A percentile compares a stretch with the other conserved stretches of the same genome.
Conservation (phyloP, 2,797 vertebrate genomes). For the Phyllotis vaccarum region DNA sequence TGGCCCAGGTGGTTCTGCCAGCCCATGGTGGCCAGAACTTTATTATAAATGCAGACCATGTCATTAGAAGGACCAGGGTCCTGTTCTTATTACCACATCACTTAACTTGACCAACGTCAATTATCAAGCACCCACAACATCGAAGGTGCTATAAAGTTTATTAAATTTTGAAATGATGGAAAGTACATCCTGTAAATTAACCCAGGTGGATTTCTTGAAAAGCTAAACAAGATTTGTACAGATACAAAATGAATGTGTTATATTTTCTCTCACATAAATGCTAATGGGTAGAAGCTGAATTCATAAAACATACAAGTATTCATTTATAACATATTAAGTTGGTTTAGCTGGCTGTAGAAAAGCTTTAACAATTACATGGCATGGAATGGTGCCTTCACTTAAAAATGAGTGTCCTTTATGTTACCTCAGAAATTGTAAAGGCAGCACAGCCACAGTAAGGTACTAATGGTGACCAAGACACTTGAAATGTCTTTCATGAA, state of each 20-base stretch:
- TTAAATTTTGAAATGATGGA: conserved; percentile 75
- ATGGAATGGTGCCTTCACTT: background rate
- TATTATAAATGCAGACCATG: conserved; percentile 70
- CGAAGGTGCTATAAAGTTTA: conserved; percentile 70
- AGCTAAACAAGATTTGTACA: conserved; percentile 70
- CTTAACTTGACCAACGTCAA: conserved; percentile 53
- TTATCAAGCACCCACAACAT: conserved; percentile 57
- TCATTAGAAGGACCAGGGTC: conserved; percentile 43
- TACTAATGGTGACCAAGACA: background rate
- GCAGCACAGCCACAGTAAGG: background rate
- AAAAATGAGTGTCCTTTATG: background rate
- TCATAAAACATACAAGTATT: conserved; percentile 62
- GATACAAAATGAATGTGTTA: conserved; percentile 53
- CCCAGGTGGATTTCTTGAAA: conserved; percentile 73
- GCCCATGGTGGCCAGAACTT: conserved; percentile 29
- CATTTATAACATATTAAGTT: conserved; percentile 71
- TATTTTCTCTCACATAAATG: conserved; percentile 52
- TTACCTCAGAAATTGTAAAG: background rate
- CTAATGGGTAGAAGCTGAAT: background rate
- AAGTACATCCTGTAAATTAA: conserved; percentile 74
- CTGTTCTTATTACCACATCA: conserved; percentile 65
- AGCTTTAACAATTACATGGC: conserved; percentile 36
- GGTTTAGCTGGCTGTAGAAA: conserved; percentile 68
- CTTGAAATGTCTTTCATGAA: conserved; percentile 23
- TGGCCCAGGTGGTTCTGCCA: conserved; percentile 52